Base-by-base conservation (phyloP, 2,888 invertebrate genomes). In the Tetropium fuscum region DNA sequence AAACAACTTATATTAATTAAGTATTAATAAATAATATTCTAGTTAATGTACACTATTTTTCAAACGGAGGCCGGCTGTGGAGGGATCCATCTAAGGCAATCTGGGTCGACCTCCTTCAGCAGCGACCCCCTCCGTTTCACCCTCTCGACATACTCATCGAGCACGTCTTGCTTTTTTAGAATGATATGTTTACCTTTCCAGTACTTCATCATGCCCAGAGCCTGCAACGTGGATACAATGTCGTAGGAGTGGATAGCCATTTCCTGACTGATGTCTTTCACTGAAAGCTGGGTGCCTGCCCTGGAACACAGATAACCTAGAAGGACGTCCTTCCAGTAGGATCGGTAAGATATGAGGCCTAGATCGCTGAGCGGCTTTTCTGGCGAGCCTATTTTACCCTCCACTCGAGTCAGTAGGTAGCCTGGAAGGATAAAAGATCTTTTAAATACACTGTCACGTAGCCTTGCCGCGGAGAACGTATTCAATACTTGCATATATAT, bases 371-470 rank as follows among this genome's bases (percentile, higher is more conserved):
- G 86, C 0, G 99, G 99, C 72, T 98, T 97, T 82, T 99, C 99
- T 0, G 99, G 99, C 1, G 98, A 98, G n/a, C 99, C 99, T 54
- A 98, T 94, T 85, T 98, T 98, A 63, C 93, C 94, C 83, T 99
- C 99, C 34, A 93, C 93, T 77, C 95, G 89, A 60, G 98, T 98
- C 77, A 99, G 84, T 60, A 98, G 87, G 83, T 99, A 99, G 84
- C 98, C 98, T 98, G 84, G 66, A 72, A 72, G 1, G n/a, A n/a
- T n/a, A n/a, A n/a, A n/a, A n/a, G n/a, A n/a, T n/a, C n/a, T n/a
- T n/a, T n/a, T n/a, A n/a, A n/a, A n/a, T n/a, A n/a, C n/a, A n/a
- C n/a, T n/a, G n/a, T n/a, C n/a, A n/a, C n/a, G n/a, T n/a, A n/a
- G n/a, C n/a, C n/a, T n/a, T n/a, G n/a, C n/a, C n/a, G n/a, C n/a